phyloP scores from a whole-genome alignment of 2,113 vertebrate species.

The Misgurnus mizolepis region DNA sequence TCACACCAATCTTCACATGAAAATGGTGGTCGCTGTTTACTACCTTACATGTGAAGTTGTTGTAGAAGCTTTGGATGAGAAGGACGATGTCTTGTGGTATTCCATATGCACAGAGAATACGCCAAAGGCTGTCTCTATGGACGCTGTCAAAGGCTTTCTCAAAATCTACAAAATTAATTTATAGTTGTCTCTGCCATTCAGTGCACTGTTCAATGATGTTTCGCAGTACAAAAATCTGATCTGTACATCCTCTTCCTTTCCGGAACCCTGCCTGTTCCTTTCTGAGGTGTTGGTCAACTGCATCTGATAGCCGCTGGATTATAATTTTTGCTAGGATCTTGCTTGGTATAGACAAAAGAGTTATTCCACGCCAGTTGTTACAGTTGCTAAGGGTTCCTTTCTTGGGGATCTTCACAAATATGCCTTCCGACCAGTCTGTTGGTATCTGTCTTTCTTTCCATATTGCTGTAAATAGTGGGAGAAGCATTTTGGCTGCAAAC shows the following conservation, averaged over 20 bases:
- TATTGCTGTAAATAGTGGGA: background rate
- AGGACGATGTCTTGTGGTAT: background rate
- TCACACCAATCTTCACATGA: background rate
- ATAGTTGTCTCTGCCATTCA: background rate
- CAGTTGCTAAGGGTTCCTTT: background rate
- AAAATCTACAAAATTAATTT: background rate
- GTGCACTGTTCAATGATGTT: conserved; percentile 9
- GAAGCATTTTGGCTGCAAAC: background rate
- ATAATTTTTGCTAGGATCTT: background rate
- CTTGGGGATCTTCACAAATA: background rate
- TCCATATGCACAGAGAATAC: background rate
- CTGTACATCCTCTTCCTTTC: background rate
- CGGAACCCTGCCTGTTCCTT: conserved; percentile 1
- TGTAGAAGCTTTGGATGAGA: background rate
- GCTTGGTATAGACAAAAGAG: conserved; percentile 10
- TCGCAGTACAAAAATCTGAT: background rate
- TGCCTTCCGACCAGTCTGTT: background rate
- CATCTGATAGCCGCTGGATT: background rate
- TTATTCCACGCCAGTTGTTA: background rate
- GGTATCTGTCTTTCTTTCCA: background rate
- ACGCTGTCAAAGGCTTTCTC: background rate
- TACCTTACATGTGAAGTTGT: background rate
- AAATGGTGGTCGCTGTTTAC: background rate
- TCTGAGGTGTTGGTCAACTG: background rate
- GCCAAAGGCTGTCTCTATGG: background rate